Evolutionary conservation across 2,888 invertebrate species (phyloP).

Genomic region (Coelogynopora nodosa): DNA sequence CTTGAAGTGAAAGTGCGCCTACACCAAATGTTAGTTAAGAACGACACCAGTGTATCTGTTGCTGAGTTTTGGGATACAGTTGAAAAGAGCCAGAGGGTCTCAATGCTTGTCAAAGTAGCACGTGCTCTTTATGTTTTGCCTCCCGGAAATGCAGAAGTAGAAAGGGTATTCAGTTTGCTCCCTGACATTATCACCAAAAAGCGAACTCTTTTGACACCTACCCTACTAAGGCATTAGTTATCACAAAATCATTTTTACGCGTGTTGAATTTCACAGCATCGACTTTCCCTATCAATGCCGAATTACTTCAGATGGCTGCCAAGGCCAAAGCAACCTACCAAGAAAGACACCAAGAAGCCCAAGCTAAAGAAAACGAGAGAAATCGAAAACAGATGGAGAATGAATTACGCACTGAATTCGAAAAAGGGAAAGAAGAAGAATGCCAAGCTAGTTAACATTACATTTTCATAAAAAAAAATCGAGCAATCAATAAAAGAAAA

Average conservation of each 20-base stretch:
- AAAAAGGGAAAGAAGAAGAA: not conserved
- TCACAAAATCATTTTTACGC: not conserved
- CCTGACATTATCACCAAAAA: not conserved
- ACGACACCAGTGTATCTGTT: not conserved
- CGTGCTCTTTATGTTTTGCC: not conserved
- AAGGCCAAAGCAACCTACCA: slow-evolving; percentile 1
- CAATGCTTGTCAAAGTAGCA: not conserved
- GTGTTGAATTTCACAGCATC: not conserved
- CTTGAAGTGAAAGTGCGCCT: not conserved
- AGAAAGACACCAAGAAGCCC: not conserved
- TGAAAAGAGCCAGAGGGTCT: not conserved
- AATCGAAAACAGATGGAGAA: not conserved
- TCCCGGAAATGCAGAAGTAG: slow-evolving; percentile 13
- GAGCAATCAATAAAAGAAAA: not conserved
- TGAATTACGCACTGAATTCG: not conserved
- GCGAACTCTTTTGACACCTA: not conserved
- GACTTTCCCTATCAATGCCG: not conserved
- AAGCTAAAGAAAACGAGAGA: not conserved
- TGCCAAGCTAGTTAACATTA: not conserved
- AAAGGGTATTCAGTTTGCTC: slow-evolving; percentile 12
- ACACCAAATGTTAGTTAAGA: not conserved
- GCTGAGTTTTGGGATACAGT: not conserved
- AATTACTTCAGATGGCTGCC: not conserved
- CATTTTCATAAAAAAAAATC: not conserved
- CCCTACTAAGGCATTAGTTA: not conserved